Evolutionary conservation across 2,888 invertebrate genomes (phyloP).

Genomic region (Drepana falcataria): DNA sequence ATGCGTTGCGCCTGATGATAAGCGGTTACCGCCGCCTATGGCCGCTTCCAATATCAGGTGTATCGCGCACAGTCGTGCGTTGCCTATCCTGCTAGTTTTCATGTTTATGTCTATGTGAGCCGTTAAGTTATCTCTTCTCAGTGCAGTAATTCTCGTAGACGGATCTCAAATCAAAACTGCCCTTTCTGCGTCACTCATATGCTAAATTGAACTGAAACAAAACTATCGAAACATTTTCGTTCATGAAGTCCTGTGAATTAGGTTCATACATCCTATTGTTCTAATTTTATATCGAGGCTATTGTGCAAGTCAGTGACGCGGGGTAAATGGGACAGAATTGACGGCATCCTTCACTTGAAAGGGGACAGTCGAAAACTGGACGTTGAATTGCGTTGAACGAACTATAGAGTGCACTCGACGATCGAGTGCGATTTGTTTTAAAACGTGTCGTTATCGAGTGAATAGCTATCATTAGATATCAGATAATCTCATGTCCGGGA

Average conservation of each 20-base stretch:
- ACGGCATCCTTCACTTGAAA: constrained; percentile 21
- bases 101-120: too few relatives aligned
- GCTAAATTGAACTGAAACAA: too few relatives aligned
- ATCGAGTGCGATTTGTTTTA: neutral
- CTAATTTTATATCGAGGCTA: neutral
- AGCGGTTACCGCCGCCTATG: too few relatives aligned
- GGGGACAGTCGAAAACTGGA: constrained; percentile 13
- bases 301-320: constrained; percentile 1
- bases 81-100: too few relatives aligned
- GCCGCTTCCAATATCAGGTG: too few relatives aligned
- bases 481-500: neutral
- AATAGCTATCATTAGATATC: neutral
- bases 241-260: neutral
- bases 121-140: too few relatives aligned
- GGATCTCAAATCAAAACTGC: too few relatives aligned
- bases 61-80: too few relatives aligned
- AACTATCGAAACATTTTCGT: neutral
- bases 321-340: constrained; percentile 16
- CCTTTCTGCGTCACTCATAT: too few relatives aligned
- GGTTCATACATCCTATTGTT: neutral
- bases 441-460: neutral
- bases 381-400: constrained; percentile 20
- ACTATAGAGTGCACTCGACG: constrained; percentile 5
- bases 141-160: too few relatives aligned
- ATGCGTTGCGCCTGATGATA: too few relatives aligned